Percentiles rank a stretch among this genome's conserved stretches.
phyloP scores from a whole-genome alignment of 2,113 vertebrate genomes.

The Paracanthobrama guichenoti region DNA sequence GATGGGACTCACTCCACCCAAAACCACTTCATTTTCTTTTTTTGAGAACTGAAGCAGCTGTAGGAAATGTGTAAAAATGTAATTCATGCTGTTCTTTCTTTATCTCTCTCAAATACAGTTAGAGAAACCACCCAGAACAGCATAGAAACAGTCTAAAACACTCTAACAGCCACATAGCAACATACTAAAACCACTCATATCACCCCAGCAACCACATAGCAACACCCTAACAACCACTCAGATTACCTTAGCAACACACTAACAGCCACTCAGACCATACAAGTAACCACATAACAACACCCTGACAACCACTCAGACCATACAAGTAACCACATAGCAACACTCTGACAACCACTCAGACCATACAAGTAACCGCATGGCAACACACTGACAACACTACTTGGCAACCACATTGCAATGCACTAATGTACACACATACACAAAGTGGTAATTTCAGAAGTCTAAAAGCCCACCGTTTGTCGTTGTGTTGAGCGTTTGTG shows the following conservation, averaged over 20 bases:
- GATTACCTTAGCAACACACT: neutral
- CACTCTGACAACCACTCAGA: neutral
- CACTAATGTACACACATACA: no score
- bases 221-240: neutral
- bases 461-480: neutral
- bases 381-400: neutral
- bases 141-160: neutral
- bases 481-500: neutral
- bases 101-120: conserved; percentile 5
- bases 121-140: neutral
- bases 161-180: neutral
- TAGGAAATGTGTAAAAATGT: neutral
- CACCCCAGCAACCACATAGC: neutral
- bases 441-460: neutral
- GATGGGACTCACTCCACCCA: neutral
- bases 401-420: neutral
- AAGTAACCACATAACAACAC: neutral
- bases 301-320: neutral
- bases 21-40: neutral
- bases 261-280: neutral
- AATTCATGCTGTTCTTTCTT: neutral
- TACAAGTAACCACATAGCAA: no score
- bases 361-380: accelerated
- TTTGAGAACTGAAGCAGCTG: neutral
- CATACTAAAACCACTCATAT: neutral